Percentiles rank a stretch among this genome's conserved stretches.
These are phyloP conservation scores for Bombyx huttoni DNA, from an alignment of 2,888 invertebrate species.

Conservation along the genomic window DNA sequence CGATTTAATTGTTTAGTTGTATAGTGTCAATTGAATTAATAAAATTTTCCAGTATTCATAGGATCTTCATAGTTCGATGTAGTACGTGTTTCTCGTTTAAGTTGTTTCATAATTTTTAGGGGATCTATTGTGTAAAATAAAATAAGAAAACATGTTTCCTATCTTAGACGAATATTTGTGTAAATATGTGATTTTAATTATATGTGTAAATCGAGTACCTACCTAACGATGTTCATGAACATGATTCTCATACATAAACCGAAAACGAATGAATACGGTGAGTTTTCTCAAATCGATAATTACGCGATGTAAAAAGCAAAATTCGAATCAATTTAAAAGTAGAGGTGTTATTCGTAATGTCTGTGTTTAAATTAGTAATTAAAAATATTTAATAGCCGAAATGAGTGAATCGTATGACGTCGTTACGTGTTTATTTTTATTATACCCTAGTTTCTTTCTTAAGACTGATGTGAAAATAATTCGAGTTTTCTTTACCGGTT, in stretches of 20 bases:
- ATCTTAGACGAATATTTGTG: slow-evolving; percentile 59
- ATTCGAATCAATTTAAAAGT: slow-evolving; percentile 55
- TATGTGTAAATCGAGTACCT: slow-evolving; percentile 64
- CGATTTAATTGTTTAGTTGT: slow-evolving; percentile 64
- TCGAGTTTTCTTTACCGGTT: slow-evolving; percentile 55
- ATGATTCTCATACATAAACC: slow-evolving; percentile 34
- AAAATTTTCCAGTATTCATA: slow-evolving; percentile 63
- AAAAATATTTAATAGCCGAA: slow-evolving; percentile 31
- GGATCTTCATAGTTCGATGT: slow-evolving; percentile 59
- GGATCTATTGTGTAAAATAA: slow-evolving; percentile 54
- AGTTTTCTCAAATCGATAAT: slow-evolving; percentile 67
- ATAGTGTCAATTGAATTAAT: slow-evolving; percentile 68
- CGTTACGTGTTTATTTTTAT: slow-evolving; percentile 13
- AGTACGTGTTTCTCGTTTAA: slow-evolving; percentile 52
- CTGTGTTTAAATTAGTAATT: slow-evolving; percentile 53
- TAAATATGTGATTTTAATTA: slow-evolving; percentile 53
- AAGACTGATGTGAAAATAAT: slow-evolving; percentile 62
- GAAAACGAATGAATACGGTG: slow-evolving; percentile 53
- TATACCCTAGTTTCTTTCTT: slow-evolving; percentile 47
- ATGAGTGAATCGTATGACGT: slow-evolving; percentile 13
- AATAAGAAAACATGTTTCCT: slow-evolving; percentile 68
- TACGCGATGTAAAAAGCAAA: slow-evolving; percentile 60
- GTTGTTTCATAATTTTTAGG: slow-evolving; percentile 58
- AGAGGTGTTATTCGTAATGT: slow-evolving; percentile 47
- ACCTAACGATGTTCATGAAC: slow-evolving; percentile 68